Evolutionary conservation across 2,113 vertebrate genomes (phyloP).

Genomic region (Cyrtonyx montezumae): DNA sequence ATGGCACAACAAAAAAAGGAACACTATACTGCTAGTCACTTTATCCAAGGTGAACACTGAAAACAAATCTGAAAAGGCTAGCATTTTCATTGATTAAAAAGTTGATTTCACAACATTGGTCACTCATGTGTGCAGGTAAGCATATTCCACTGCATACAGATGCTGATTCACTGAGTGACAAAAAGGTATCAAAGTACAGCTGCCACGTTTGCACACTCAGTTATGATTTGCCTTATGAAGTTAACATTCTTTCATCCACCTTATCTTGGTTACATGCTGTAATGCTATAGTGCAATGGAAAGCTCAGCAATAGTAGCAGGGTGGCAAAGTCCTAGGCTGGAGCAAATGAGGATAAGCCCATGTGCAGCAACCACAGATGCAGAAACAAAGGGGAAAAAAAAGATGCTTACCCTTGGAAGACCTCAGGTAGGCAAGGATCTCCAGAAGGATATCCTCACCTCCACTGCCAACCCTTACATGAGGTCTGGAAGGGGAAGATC

Average conservation of each 20-base stretch:
- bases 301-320: too few relatives aligned
- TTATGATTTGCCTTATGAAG: neutral
- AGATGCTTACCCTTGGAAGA: too few relatives aligned
- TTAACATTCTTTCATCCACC: neutral
- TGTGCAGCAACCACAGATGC: too few relatives aligned
- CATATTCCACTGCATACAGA: neutral
- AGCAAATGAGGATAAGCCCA: too few relatives aligned
- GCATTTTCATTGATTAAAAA: neutral
- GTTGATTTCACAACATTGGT: neutral
- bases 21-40: neutral
- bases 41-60: neutral
- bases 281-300: too few relatives aligned
- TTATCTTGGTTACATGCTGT: neutral
- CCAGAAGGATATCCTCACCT: too few relatives aligned
- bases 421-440: too few relatives aligned
- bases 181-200: neutral
- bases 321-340: too few relatives aligned
- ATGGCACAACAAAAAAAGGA: neutral
- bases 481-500: too few relatives aligned
- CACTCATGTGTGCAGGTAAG: neutral
- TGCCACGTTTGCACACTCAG: neutral
- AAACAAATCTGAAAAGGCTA: neutral
- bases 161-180: neutral
- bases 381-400: too few relatives aligned
- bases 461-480: too few relatives aligned